Evolutionary conservation across 2,888 invertebrate species (phyloP).

Genomic region (Timema podura): DNA sequence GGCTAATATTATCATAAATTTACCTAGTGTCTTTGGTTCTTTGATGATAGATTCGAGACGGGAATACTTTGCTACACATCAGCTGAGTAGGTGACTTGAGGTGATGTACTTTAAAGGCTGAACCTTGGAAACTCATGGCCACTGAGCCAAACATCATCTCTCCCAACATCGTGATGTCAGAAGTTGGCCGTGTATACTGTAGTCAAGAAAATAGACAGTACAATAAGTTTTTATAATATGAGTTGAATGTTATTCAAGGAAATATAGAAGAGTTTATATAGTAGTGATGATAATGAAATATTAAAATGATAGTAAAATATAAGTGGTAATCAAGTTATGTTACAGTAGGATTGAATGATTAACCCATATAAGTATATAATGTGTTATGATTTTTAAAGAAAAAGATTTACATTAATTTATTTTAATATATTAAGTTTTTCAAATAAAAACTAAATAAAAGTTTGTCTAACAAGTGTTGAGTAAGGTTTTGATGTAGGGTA

Average conservation of each 20-base stretch:
- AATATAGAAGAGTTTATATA: neutral
- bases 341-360: neutral
- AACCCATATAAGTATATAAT: neutral
- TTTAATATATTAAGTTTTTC: too few relatives aligned
- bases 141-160: constrained; percentile 93
- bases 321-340: too few relatives aligned
- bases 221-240: neutral
- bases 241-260: neutral
- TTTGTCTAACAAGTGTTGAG: too few relatives aligned
- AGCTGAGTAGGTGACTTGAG: constrained; percentile 49
- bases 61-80: constrained; percentile 48
- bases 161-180: constrained; percentile 71
- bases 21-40: too few relatives aligned
- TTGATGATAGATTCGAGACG: neutral
- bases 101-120: constrained; percentile 79
- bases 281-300: neutral
- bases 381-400: constrained; percentile 5
- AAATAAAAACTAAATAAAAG: too few relatives aligned
- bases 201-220: constrained; percentile 31
- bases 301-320: neutral
- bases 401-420: constrained; percentile 6
- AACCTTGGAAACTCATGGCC: constrained; percentile 82
- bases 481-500: too few relatives aligned
- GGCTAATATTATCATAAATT: too few relatives aligned
- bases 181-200: constrained; percentile 60